Base-by-base conservation (phyloP, 2,113 vertebrate genomes). In the Hippoglossus stenolepis region DNA sequence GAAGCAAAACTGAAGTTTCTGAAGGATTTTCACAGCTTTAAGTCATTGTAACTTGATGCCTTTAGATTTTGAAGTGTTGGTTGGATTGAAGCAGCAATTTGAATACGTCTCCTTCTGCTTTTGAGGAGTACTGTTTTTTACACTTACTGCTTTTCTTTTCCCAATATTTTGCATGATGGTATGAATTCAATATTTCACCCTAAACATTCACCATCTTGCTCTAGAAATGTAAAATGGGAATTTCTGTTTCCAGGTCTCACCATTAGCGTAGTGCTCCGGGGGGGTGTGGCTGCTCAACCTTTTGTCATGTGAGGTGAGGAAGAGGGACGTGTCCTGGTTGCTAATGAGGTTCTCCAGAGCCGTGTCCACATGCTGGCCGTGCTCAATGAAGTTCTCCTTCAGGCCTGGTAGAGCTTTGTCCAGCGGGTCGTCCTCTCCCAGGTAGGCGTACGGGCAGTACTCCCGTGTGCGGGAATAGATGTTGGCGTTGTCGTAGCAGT, bases 401-500 rank as follows among this genome's bases (percentile, higher is more conserved):
- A 82, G 86, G 49, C 87, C 93, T 0, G 96, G 92, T 0, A 96
- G 84, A 0, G 94, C 72, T 71, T 94, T 95, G 56, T 97, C 96
- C 73, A 97, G 87, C 8, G 91, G 54, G 4, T 97, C 96, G 1
- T 98, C 97, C 78, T 98, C 97, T 0, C 94, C 78, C 62, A 97
- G 90, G 56, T 96, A 98, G 64, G 96, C 91, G 4, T 98, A 99
- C 0, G 97, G 97, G 80, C 97, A 99, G 91, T 96, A 99, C 17
- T 99, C 97, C 45, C 96, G 94, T 0, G 95, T 96, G 73, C 96
- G 95, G 38, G 97, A 95, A 90, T 98, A 99, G 85, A 98, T 96
- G 92, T 97, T 98, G 56, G 96, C 97, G 0, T 96, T 98, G 93
- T 99, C 98, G 0, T 98, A 99, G 86, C 98, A 99, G 87, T 99